Evolutionary conservation across 2,888 invertebrate species (phyloP), one percentile per base, ranked within the genome.

Genomic region (Hermaeophaga mercurialis): DNA sequence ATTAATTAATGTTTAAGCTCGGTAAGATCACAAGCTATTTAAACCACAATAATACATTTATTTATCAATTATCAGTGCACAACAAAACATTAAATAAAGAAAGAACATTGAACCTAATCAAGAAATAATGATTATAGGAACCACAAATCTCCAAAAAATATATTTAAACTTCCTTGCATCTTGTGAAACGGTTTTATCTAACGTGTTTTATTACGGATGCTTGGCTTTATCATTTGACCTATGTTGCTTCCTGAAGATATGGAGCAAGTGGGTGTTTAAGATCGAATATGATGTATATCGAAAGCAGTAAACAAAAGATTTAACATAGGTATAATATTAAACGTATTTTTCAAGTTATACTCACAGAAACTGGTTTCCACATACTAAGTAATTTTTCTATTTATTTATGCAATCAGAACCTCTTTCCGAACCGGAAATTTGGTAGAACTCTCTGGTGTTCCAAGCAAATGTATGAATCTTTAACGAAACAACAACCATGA

Each of bases 161-260:
- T 28, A 38, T 36, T 34, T 47, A 41, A 24, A 52, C 49, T 56
- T 56, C 56, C 50, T 52, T 41, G 53, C 53, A 58, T 56, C 60
- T 59, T 55, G 41, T 49, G 33, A 57, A 47, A 33, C 36, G 26
- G 45, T 39, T 62, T 62, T 62, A 62, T 62, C 62, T 58, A 59
- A 70, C 70, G 70, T 67, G 68, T 69, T 68, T 67, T 59, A 67
- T 60, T 70, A 70, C 71, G 70, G 70, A 71, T 70, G 71, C 71
- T 67, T 68, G 68, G 64, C 59, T 66, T 70, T 72, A 71, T 70
- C 69, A 66, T 56, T 65, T 67, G 68, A 67, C 68, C 70, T 67
- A 68, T 69, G 69, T 65, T 67, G 66, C 67, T 71, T 71, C 70
- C 72, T 72, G 70, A 70, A 70, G 69, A 68, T 68, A 66, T 58